Base-by-base conservation (phyloP, 2,113 vertebrate genomes). In the Ondatra zibethicus region DNA sequence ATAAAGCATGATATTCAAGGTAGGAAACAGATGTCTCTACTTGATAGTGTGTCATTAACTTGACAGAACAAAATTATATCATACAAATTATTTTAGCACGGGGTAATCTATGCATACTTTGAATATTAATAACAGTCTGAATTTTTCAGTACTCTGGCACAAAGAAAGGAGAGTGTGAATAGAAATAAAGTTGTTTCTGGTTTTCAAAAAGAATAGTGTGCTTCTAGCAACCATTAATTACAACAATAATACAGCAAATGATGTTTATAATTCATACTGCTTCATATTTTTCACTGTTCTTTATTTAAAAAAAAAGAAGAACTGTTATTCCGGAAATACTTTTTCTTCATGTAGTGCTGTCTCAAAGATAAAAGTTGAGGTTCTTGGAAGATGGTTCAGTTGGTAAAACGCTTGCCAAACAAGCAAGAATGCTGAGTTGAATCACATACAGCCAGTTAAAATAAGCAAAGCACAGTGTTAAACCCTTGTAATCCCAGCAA, bases 21-120 rank as follows among this genome's bases (percentile, higher is more conserved):
- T 92, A 47, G 45, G 42, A 97, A 89, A 33, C 70, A 95, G 70
- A 95, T 96, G 94, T 95, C 65, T 95, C 52, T 75, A 92, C 85
- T 70, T 93, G 66, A 91, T 86, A 29, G 21, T 77, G 0, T 88
- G 45, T 86, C 95, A 95, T 94, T 95, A 94, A 95, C 91, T 95
- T 97, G 81, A 93, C 50, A 93, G 85, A 96, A 93, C 16, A 82
- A 94, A 94, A 93, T 95, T 27, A 68, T 93, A 92, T 58, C 16
- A 65, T 86, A 76, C 31, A 81, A 85, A 73, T 88, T 93, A 95
- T 68, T 96, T 97, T 92, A 92, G 70, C 88, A 86, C 76, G 11
- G 93, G 63, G 8, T 95, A 93, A 91, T 85, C 29, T 88, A 63
- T 85, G 70, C 36, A 63, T 86, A 73, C 72, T 75, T 39, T 55